Evolutionary conservation across 35 echinoderm and acorn worm species (phyloP).

Genomic region (Anneissia japonica): DNA sequence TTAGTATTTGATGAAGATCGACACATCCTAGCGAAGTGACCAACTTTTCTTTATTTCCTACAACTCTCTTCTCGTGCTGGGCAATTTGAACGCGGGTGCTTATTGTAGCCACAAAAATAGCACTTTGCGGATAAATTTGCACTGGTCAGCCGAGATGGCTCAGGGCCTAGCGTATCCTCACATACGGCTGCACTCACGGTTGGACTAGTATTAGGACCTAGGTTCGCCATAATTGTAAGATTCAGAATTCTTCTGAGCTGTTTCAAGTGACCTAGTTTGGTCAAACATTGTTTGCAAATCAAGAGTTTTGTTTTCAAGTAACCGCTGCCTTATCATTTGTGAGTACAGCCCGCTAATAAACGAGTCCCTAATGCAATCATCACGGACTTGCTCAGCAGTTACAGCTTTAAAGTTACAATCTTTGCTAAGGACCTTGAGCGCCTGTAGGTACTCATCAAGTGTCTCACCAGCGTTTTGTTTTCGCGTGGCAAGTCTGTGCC

Average conservation of each 20-base stretch:
- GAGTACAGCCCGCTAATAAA: constrained; percentile 18
- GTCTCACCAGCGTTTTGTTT: constrained; percentile 28
- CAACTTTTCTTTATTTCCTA: constrained; percentile 13
- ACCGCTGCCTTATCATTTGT: constrained; percentile 1
- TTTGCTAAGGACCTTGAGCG: constrained; percentile 19
- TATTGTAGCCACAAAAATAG: constrained; percentile 1
- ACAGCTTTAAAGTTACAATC: constrained; percentile 22
- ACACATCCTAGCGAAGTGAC: constrained; percentile 16
- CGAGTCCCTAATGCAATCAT: constrained; percentile 29
- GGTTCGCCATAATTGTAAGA: constrained; percentile 7
- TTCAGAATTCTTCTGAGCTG: constrained; percentile 16
- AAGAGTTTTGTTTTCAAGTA: constrained; percentile 4
- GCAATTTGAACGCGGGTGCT: constrained; percentile 22
- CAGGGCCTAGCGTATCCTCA: background rate
- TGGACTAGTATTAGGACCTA: background rate
- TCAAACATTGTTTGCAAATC: constrained; percentile 14
- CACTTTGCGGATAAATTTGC: background rate
- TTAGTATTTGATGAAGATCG: constrained; percentile 1
- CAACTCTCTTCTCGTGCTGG: constrained; percentile 15
- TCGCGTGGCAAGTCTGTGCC: constrained; percentile 14
- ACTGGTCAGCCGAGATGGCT: background rate
- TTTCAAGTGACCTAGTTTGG: constrained; percentile 8
- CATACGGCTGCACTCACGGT: constrained; percentile 5
- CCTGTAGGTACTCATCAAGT: constrained; percentile 18
- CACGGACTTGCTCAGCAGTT: constrained; percentile 3